Evolutionary conservation across 2,113 vertebrate species (phyloP), one percentile per base, ranked within the genome.

Genomic region (Chloropsis hardwickii): DNA sequence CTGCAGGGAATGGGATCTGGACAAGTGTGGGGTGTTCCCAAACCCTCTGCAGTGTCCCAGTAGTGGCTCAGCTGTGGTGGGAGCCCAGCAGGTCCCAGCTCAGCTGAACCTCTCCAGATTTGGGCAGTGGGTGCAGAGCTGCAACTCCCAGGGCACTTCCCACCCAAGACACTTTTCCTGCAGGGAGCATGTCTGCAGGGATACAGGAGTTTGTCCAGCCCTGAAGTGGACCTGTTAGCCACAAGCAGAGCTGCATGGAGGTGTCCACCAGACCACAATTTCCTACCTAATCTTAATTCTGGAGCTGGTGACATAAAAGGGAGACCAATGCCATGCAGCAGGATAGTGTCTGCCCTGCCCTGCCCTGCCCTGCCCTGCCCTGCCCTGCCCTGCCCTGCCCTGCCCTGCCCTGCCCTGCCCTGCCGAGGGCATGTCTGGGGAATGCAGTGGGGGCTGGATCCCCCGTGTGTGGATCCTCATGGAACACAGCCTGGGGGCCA

Each of bases 401-500:
- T 48, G 65, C 65, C 42, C 44, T 50, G 71, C 66, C 37, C 35
- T 23, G 67, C 69, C 48, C 35, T 71, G 53, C 47, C 7, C 47
- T 48, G 65, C 65, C 42, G 2, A 40, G 67, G 70, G 6, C 39
- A 44, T 17, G 5, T 1, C 8, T 37, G 37, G 29, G 22, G 69
- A 60, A 25, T 37, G 6, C 61, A 33, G 18, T 2, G 39, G 5
- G 71, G 72, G 14, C 22, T 27, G 78, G 42, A 61, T 50, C 45
- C 18, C 4, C 47, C 29, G 2, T 20, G 28, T n/a, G 20, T 17
- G 61, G 37, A 50, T 66, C 20, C 65, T 45, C 50, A 40, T 1
- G 3, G 51, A 48, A 5, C 28, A 2, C 0, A 1, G 39, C 14
- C 76, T 45, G 45, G n/a, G 80, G n/a, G 35, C 31, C 44, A 8